A percentile compares a stretch with the other conserved stretches of the same genome.
phyloP scores from a whole-genome alignment of 2,888 invertebrate species.

The Pristionchus entomophagus region DNA sequence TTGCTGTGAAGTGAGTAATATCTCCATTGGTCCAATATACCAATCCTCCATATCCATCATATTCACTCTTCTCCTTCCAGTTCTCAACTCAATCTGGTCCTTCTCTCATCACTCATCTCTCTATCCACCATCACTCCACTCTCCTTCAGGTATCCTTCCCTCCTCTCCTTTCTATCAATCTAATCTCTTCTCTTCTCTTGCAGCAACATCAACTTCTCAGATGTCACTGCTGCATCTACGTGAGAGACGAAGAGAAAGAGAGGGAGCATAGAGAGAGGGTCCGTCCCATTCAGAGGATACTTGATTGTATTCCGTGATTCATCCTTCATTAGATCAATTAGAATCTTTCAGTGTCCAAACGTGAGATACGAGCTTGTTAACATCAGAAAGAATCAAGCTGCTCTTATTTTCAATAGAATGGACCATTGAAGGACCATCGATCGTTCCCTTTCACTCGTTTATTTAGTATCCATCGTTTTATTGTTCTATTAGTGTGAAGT shows the following conservation, averaged over 20 bases:
- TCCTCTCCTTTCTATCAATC: background rate
- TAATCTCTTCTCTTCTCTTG: background rate
- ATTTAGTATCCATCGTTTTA: background rate
- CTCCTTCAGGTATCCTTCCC: background rate
- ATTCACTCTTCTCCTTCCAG: too few species aligned
- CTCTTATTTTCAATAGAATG: too few species aligned
- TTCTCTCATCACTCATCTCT: background rate
- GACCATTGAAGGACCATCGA: background rate
- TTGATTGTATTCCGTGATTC: too few species aligned
- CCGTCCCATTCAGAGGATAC: too few species aligned
- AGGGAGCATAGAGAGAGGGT: background rate
- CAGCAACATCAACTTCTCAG: background rate
- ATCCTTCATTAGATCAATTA: too few species aligned
- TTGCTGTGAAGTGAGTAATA: background rate
- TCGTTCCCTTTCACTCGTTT: background rate
- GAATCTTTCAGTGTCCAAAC: too few species aligned
- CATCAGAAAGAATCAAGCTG: too few species aligned
- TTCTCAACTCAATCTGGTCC: background rate
- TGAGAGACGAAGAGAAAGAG: background rate
- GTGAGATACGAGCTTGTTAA: too few species aligned
- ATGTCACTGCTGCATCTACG: background rate
- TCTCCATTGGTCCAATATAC: background rate
- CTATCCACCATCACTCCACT: background rate
- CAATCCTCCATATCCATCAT: too few species aligned
- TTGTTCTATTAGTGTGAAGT: too few species aligned